Conservation (phyloP, 1,140 invertebrate species). For the Rhopalosiphum maidis region DNA sequence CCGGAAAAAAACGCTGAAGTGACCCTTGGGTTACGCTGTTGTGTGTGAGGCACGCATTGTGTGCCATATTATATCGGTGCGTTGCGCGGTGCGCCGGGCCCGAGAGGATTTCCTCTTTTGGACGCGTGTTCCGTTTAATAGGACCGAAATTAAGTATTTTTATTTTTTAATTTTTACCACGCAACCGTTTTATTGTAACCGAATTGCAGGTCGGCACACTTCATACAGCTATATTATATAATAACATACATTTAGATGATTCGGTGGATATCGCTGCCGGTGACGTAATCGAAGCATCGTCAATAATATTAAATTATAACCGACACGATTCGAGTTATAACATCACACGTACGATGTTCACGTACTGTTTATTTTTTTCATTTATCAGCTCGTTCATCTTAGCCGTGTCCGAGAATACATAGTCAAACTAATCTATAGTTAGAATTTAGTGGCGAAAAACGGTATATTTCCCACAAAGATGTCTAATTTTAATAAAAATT, state of each 20-base stretch:
- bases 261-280: neutral
- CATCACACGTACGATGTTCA: neutral
- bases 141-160: constrained; percentile 45
- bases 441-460: neutral
- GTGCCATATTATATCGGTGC: neutral
- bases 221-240: neutral
- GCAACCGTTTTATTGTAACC: neutral
- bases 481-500: neutral
- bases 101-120: constrained; percentile 45
- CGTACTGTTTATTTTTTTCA: neutral
- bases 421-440: neutral
- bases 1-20: constrained; percentile 26
- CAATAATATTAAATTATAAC: neutral
- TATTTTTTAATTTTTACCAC: neutral
- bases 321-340: no score
- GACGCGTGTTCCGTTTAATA: constrained; percentile 54
- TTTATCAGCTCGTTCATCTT: neutral
- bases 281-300: neutral
- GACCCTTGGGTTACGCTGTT: constrained; percentile 40
- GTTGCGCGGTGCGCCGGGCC: neutral
- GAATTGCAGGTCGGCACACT: neutral
- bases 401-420: neutral
- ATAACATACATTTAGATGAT: neutral
- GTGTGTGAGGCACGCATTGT: constrained; percentile 18
- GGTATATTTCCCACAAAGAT: neutral